Percentiles rank a stretch among this genome's conserved stretches.
Conservation (phyloP, 2,888 invertebrate genomes). For the Chalcis sispes region DNA sequence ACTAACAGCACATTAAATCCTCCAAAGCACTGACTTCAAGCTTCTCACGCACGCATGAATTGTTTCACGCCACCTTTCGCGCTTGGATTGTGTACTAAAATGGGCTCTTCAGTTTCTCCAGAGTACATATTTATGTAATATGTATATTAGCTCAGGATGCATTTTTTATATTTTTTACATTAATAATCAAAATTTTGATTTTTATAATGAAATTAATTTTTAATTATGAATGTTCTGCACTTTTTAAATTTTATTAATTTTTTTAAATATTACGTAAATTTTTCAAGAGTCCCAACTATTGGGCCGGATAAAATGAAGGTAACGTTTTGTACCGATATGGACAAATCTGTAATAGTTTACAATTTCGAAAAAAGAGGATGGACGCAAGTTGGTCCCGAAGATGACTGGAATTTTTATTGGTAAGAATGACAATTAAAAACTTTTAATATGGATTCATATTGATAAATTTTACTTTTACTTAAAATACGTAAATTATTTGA, state of each 20-base stretch:
- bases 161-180: background rate
- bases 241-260: too few relatives aligned
- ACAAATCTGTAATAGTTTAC: slow-evolving; percentile 93
- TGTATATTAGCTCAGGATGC: too few relatives aligned
- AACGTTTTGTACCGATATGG: slow-evolving; percentile 90
- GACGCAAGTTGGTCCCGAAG: slow-evolving; percentile 90
- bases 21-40: too few relatives aligned
- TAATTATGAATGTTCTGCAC: background rate
- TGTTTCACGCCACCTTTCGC: too few relatives aligned
- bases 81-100: too few relatives aligned
- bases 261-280: background rate
- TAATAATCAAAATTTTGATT: background rate
- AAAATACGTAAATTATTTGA: slow-evolving; percentile 9
- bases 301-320: slow-evolving; percentile 78
- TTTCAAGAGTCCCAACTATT: slow-evolving; percentile 55
- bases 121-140: too few relatives aligned
- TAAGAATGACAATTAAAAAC: slow-evolving; percentile 64
- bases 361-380: slow-evolving; percentile 96
- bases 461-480: background rate
- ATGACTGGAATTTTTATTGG: slow-evolving; percentile 98
- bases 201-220: background rate
- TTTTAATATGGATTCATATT: background rate
- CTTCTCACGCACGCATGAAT: too few relatives aligned
- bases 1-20: background rate
- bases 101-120: too few relatives aligned